Evolutionary conservation across 2,888 invertebrate species (phyloP), one percentile per base, ranked within the genome.

Genomic region (Chrysomela aeneicollis): DNA sequence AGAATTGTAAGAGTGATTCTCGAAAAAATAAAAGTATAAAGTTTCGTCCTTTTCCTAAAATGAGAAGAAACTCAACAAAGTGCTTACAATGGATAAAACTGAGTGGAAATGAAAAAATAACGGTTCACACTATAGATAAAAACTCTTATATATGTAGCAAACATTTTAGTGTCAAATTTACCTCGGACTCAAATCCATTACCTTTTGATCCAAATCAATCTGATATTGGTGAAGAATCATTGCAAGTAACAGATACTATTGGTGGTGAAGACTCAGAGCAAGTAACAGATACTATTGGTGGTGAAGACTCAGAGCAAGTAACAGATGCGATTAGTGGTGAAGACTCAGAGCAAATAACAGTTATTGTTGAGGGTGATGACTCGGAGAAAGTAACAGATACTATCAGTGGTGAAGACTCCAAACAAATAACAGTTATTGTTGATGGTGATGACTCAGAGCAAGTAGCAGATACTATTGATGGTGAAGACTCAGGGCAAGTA

Each of bases 141-240:
- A 19, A 52, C 12, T 22, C 22, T 52, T 52, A 22, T 52, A 52
- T 52, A 52, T 52, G 52, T 21, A 22, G 52, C 26, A 21, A 52
- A 19, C 52, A 52, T 21, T 52, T 52, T 21, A 52, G 22, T 52
- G 52, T 8, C 21, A 52, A 21, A 52, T 52, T 52, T 22, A 52
- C 52, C 8, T 18, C 26, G 15, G 22, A 52, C 22, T 52, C 52
- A 26, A 52, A 52, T 52, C 52, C 52, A 52, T 52, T 50, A 21
- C 15, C 52, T 52, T 52, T 52, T 52, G 26, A 5, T 10, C 19
- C 26, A 18, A 26, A 22, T 52, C 52, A 52, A 21, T 21, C 21
- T n/a, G 18, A 19, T 17, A 50, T 9, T 2, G 21, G 21, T 22
- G 26, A 22, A 17, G n/a, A n/a, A n/a, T n/a, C 12, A 37, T n/a